phyloP scores from a whole-genome alignment of 2,113 vertebrate genomes.

The Telmatochromis brachygnathus region DNA sequence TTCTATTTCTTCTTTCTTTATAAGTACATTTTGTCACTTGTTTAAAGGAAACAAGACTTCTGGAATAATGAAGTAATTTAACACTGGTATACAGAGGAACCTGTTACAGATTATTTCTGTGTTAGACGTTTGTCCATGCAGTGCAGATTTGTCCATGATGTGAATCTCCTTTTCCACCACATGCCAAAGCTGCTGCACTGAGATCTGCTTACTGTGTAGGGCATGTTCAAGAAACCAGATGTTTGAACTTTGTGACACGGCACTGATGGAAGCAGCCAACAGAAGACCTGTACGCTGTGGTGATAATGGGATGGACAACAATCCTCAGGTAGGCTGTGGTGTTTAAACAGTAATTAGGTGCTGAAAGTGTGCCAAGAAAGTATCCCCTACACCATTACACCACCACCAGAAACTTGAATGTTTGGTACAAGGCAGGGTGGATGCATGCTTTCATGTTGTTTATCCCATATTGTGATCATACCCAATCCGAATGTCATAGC shows the following conservation, averaged over 20 bases:
- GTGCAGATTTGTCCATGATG: neutral
- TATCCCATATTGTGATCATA: neutral
- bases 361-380: neutral
- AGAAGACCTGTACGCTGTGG: neutral
- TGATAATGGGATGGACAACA: neutral
- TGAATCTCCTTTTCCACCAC: neutral
- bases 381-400: neutral
- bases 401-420: neutral
- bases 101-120: neutral
- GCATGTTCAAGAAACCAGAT: neutral
- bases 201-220: neutral
- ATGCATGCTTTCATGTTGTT: neutral
- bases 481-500: neutral
- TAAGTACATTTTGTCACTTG: neutral
- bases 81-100: neutral
- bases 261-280: neutral
- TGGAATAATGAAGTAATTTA: neutral
- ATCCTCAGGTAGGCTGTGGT: neutral
- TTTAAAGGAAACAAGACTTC: neutral
- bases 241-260: neutral
- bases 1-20: neutral
- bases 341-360: neutral
- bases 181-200: neutral
- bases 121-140: neutral
- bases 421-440: neutral